Conservation (phyloP, 2,797 vertebrate species). For the Semaprochilodus insignis region DNA sequence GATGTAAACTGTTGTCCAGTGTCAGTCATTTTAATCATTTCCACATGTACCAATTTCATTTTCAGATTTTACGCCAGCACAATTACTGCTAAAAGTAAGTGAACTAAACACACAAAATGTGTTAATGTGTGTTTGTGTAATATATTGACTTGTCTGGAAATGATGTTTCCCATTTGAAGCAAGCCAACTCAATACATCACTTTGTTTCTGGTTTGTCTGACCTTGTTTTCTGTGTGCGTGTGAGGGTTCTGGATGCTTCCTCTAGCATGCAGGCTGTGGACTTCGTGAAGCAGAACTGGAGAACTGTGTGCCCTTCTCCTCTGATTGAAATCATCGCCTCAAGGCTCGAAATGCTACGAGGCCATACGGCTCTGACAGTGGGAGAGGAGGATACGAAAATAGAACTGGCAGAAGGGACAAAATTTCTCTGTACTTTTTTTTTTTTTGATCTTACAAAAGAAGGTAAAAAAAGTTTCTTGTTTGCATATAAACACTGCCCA, state of each 20-base stretch:
- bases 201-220: background rate
- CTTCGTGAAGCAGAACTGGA: conserved; percentile 66
- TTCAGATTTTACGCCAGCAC: background rate
- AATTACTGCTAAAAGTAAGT: background rate
- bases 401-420: conserved; percentile 2
- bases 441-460: background rate
- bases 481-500: background rate
- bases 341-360: conserved; percentile 66
- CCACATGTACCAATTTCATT: background rate
- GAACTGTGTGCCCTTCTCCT: conserved; percentile 55
- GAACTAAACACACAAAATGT: background rate
- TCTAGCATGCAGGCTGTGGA: conserved; percentile 73
- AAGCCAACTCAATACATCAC: background rate
- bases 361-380: conserved; percentile 64
- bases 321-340: conserved; percentile 62
- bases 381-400: conserved; percentile 37
- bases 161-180: background rate
- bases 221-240: conserved; percentile 35
- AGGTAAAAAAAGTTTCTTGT: background rate
- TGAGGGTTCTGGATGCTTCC: conserved; percentile 46
- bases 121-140: background rate
- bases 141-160: background rate
- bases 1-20: too few relatives aligned
- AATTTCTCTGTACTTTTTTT: background rate
- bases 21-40: too few relatives aligned